Conservation (phyloP, 37 sponge, comb jelly and placozoan genomes). For the Amphimedon queenslandica region DNA sequence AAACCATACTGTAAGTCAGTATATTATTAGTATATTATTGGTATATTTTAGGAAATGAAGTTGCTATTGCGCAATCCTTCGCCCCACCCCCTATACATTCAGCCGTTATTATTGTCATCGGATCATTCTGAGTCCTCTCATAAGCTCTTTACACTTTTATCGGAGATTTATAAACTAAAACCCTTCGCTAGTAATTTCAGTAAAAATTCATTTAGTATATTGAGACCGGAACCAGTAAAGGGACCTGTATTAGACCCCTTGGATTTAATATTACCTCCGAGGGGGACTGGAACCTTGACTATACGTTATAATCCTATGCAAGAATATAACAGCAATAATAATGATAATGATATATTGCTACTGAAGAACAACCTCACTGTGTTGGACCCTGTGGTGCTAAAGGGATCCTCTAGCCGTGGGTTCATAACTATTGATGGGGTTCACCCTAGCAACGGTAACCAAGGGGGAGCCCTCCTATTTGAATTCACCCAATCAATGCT, state of each 20-base stretch:
- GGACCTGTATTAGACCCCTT: too few relatives aligned
- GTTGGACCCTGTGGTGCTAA: constrained; percentile 65
- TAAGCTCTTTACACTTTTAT: too few relatives aligned
- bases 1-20: constrained; percentile 46
- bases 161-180: too few relatives aligned
- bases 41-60: too few relatives aligned
- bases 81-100: background rate
- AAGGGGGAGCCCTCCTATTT: constrained; percentile 38
- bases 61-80: background rate
- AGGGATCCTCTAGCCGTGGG: constrained; percentile 40
- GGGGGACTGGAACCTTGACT: background rate
- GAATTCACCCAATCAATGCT: constrained; percentile 30
- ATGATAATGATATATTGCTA: constrained; percentile 19
- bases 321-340: constrained; percentile 15
- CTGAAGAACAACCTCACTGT: constrained; percentile 69
- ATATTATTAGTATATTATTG: too few relatives aligned
- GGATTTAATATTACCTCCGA: constrained; percentile 15
- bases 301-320: constrained; percentile 43
- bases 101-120: background rate
- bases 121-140: background rate
- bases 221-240: background rate
- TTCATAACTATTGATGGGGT: constrained; percentile 39
- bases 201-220: background rate
- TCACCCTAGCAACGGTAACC: constrained; percentile 7
- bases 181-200: background rate